Evolutionary conservation across 2,113 vertebrate genomes (phyloP), one percentile per base, ranked within the genome.

Genomic region (Loxodonta africana): DNA sequence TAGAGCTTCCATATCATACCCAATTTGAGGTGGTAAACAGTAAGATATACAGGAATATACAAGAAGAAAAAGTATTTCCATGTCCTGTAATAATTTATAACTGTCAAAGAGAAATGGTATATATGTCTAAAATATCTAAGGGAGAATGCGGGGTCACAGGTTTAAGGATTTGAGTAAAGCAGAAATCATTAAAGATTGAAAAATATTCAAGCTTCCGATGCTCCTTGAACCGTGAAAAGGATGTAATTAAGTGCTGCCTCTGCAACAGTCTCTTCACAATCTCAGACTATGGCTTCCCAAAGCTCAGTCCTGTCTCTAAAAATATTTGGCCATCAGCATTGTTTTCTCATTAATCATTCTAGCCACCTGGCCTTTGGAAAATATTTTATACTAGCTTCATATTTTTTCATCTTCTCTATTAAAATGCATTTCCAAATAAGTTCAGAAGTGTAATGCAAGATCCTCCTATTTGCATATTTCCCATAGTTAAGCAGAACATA

Each of bases 311-410:
- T 8, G 2, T 80, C 41, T 95, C 51, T 71, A 62, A 37, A 96
- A 76, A 86, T 83, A 90, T 26, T 65, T 95, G 73, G 46, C 26
- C 21, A 92, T 51, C 10, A 94, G 41, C 53, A 81, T 1, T 88
- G 10, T 76, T 90, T 95, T 60, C 76, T 76, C 63, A 91, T 91
- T 90, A 96, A 83, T 92, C 53, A 94, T 86, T 89, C 69, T n/a
- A 93, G 57, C 33, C 37, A 92, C n/a, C 17, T 80, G 15, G 41
- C 2, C 41, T 63, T 60, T n/a, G 12, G 33, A 74, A 90, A 91
- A 82, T 78, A 95, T 89, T 93, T 95, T 83, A 44, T 5, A 83
- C 17, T 86, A 41, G 7, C 37, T 95, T 91, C 10, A 41, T 30
- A 87, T 53, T 93, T 96, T 57, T 95, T 91, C 28, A 76, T 91